Evolutionary conservation across 2,888 invertebrate genomes (phyloP), one percentile per base, ranked within the genome.

Genomic region (Tetranychus truncatus): DNA sequence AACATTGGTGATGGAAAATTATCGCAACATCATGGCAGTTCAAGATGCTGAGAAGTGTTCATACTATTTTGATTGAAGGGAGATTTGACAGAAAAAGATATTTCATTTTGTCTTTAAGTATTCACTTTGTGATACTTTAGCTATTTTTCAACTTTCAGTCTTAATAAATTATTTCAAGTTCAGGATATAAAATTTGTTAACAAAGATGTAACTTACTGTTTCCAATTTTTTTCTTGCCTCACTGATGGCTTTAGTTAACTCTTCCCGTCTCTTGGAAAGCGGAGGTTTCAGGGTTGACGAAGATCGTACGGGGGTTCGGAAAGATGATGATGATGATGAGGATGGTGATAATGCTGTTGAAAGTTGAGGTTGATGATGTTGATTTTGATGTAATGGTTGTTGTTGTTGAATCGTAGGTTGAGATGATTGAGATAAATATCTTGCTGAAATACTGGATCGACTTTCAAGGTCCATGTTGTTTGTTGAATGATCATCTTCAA

Each of bases 201-300:
- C 4, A 7, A 69, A 69, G 34, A 21, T 67, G n/a, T 20, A 69
- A 86, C 89, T 88, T 83, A 93, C 93, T 82, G 88, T 92, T 85
- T 92, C 91, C 77, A 93, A 83, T 83, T 92, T 91, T 79, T 89
- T 87, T 81, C 91, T 87, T 0, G 92, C 92, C 84, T 92, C 92
- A 81, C 90, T 88, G 80, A 91, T 88, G 80, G 91, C 86, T 81
- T 91, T 87, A 80, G 89, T 88, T 78, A 94, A 85, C 81, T 93
- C 92, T 82, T 92, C 90, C 6, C 91, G 83, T 24, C 71, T 67
- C 67, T 77, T 77, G n/a, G 76, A 75, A 44, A 77, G 67, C 44
- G 75, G 74, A 21, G 77, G 76, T 66, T 76, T 76, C 21, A 69
- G 69, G 34, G 69, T 69, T 69, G 69, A 69, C 21, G 21, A 20